These are phyloP conservation scores for Amphiprion clarkii DNA, from an alignment of 2,797 vertebrate genomes.

Conservation along the genomic window DNA sequence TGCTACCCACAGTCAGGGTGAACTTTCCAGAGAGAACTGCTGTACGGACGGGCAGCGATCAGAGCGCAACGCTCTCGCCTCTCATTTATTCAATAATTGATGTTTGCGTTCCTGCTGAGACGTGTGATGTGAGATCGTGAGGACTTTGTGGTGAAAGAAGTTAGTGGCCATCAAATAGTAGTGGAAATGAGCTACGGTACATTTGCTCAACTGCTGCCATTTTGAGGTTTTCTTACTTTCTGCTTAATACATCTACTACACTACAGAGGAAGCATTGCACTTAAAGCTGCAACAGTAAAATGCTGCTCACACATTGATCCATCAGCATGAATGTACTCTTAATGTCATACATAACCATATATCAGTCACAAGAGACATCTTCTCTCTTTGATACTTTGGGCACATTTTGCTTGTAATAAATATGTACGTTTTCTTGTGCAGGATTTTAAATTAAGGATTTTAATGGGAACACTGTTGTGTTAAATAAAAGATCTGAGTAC, in stretches of 20 bases:
- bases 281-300: background rate
- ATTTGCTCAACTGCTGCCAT: constrained; percentile 9
- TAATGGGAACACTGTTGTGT: background rate
- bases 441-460: too few species aligned
- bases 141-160: constrained; percentile 22
- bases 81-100: constrained; percentile 70
- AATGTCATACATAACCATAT: background rate
- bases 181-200: background rate
- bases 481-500: background rate
- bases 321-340: background rate
- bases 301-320: background rate
- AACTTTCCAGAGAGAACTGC: constrained; percentile 52
- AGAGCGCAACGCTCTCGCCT: constrained; percentile 30
- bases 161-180: background rate
- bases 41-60: constrained; percentile 37
- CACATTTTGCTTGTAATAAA: background rate
- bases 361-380: background rate
- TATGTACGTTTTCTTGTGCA: too few species aligned
- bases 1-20: constrained; percentile 47
- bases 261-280: background rate
- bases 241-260: background rate
- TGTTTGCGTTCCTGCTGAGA: constrained; percentile 46
- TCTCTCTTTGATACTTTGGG: background rate
- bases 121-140: constrained; percentile 18
- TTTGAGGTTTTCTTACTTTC: background rate